These are phyloP conservation scores for Gobio gobio DNA, from an alignment of 2,113 vertebrate species.

Conservation along the genomic window DNA sequence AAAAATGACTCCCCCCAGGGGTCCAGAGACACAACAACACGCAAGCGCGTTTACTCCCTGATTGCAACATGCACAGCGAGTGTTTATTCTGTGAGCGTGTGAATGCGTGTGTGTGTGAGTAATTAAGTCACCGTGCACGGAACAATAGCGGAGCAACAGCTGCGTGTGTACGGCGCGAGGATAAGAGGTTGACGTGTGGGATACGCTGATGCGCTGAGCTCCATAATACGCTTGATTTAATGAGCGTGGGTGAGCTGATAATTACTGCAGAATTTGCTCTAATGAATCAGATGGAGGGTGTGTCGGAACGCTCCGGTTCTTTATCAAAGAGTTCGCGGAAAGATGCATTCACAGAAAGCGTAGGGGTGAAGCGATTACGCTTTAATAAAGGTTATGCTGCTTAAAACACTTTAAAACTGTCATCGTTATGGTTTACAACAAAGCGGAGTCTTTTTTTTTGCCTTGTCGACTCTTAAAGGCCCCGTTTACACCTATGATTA, in stretches of 20 bases:
- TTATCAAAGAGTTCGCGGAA: slow-evolving; percentile 28
- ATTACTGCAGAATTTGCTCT: slow-evolving; percentile 53
- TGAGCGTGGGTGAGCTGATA: slow-evolving; percentile 48
- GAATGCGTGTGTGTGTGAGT: background rate
- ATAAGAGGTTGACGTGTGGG: slow-evolving; percentile 36
- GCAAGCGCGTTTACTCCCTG: slow-evolving; percentile 33
- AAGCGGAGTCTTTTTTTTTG: background rate
- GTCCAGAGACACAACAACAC: slow-evolving; percentile 46
- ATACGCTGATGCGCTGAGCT: slow-evolving; percentile 12
- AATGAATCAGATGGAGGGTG: slow-evolving; percentile 49
- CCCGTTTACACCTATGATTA: background rate
- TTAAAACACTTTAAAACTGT: background rate
- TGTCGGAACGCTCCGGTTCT: slow-evolving; percentile 8
- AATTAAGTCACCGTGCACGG: slow-evolving; percentile 53
- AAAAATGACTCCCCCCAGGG: slow-evolving; percentile 49
- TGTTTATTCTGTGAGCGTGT: slow-evolving; percentile 1
- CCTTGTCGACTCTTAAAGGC: background rate
- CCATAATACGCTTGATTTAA: slow-evolving; percentile 52
- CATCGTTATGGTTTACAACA: background rate
- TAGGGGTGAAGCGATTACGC: background rate
- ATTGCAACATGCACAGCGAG: slow-evolving; percentile 13
- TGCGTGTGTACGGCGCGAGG: slow-evolving; percentile 33
- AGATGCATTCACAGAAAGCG: background rate
- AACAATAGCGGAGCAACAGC: slow-evolving; percentile 48
- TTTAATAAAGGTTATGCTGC: slow-evolving; percentile 13